Evolutionary conservation across 1,140 invertebrate species (phyloP), one percentile per base, ranked within the genome.

Genomic region (Drosophila punjabiensis): DNA sequence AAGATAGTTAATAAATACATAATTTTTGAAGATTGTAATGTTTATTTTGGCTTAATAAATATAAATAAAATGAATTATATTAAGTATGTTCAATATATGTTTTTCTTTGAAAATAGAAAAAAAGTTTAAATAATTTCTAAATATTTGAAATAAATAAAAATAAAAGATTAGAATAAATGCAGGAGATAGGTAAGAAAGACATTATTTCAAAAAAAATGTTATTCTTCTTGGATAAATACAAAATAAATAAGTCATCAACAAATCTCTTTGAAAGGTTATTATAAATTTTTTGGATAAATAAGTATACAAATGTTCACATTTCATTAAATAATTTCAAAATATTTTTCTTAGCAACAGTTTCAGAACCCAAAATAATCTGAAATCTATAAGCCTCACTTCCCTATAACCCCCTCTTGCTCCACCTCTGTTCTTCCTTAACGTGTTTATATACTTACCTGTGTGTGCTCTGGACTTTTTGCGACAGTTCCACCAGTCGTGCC

Each of bases 401-500:
- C 3, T 43, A 9, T 0, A n/a, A 16, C 9, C 14, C 52, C 66
- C 28, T 3, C 7, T 13, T 3, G 10, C 39, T 33, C 28, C 43
- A 30, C 28, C 24, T 14, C 16, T 58, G 55, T 58, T 20, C 3
- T 3, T n/a, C 30, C 18, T 11, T 6, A 10, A 18, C 8, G 9
- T 48, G 45, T 56, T 20, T 59, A 41, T 80, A 52, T 47, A 28
- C 55, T 41, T 33, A 39, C 68, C 68, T 73, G 68, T 74, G 45
- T 74, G 59, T 45, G 30, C 28, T 28, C 39, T 63, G 39, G 39
- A 18, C 32, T 53, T 67, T 79, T 56, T 79, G 69, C 81, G 60
- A 70, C 81, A 67, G 76, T 83, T 69, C 60, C 45, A 41, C 41
- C 77, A 65, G 76, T 70, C 81, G 77, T 75, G 78, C 76, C 81